Base-by-base conservation (phyloP, 2,113 vertebrate species). In the Hassar affinis region DNA sequence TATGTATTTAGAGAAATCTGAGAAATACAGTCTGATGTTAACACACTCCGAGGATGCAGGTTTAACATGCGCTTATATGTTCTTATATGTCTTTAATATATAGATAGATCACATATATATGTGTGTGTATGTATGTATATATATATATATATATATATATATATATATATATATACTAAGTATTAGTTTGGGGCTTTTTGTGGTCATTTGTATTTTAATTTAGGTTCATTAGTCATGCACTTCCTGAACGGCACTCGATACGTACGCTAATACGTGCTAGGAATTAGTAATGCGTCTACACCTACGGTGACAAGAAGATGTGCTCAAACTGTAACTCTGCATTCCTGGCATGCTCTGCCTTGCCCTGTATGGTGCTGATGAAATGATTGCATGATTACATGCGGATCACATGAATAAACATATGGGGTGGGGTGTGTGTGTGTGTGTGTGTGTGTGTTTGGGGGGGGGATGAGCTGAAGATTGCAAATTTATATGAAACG, bases 11-110 rank as follows among this genome's bases (percentile, higher is more conserved):
- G 15, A 51, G 8, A 27, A 12, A 9, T 52, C 22, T 33, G 79
- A 69, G 79, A 82, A 27, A 72, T 59, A 72, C 52, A 82, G 35
- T 82, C 38, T 49, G 79, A 79, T 62, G 57, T n/a, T 79, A 64
- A 62, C 11, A 42, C 30, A 42, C 18, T 2, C 57, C 4, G 3
- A 30, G n/a, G n/a, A 64, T 30, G 18, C 56, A 22, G 59, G 10
- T 49, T 79, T 51, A 62, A 8, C 17, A 8, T 25, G 49, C 12
- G 52, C 45, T n/a, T n/a, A n/a, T n/a, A n/a, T n/a, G n/a, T n/a
- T n/a, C n/a, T n/a, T n/a, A n/a, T n/a, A n/a, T n/a, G n/a, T n/a
- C n/a, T n/a, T n/a, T n/a, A n/a, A n/a, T n/a, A n/a, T n/a, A n/a
- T n/a, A n/a, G n/a, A n/a, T n/a, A n/a, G n/a, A n/a, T n/a, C n/a